A percentile compares a stretch with the other conserved stretches of the same genome.
Conservation (phyloP, 2,113 vertebrate genomes). For the Polypterus bichir region DNA sequence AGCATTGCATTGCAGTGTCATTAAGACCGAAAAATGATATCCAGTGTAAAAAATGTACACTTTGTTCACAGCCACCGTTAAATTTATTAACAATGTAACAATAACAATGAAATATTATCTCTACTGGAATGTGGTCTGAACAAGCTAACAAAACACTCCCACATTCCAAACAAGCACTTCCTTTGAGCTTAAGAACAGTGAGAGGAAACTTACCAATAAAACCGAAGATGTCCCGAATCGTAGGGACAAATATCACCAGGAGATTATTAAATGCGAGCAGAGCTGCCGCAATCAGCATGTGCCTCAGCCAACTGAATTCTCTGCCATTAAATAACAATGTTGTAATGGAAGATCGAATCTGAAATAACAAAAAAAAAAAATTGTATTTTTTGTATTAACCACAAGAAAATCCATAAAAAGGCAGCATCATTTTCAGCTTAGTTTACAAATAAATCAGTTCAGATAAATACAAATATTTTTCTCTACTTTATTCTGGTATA, state of each 20-base stretch:
- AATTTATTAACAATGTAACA: too few species aligned
- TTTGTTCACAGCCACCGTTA: too few species aligned
- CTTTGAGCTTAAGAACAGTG: too few species aligned
- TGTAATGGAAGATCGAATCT: constrained; percentile 87
- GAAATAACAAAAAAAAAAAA: constrained; percentile 19
- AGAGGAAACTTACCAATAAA: constrained; percentile 75
- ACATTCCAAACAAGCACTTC: too few species aligned
- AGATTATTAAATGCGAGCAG: constrained; percentile 75
- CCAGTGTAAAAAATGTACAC: too few species aligned
- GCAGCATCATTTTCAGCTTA: too few species aligned
- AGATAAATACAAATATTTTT: too few species aligned
- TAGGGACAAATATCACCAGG: constrained; percentile 89
- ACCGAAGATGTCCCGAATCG: constrained; percentile 95
- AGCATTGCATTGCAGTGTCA: too few species aligned
- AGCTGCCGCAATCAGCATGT: constrained; percentile 66
- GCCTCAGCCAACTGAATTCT: constrained; percentile 85
- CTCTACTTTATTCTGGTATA: too few species aligned
- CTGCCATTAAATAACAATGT: constrained; percentile 68
- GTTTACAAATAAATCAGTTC: too few species aligned
- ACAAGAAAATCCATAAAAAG: not conserved
- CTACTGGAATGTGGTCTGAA: not conserved
- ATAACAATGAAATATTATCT: too few species aligned
- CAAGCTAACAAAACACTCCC: not conserved
- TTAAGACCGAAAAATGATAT: too few species aligned
- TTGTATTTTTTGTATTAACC: constrained; percentile 11